Percentiles rank a stretch among this genome's conserved stretches.
Evolutionary conservation across 2,113 vertebrate genomes (phyloP).

Genomic region (Syrrhaptes paradoxus): DNA sequence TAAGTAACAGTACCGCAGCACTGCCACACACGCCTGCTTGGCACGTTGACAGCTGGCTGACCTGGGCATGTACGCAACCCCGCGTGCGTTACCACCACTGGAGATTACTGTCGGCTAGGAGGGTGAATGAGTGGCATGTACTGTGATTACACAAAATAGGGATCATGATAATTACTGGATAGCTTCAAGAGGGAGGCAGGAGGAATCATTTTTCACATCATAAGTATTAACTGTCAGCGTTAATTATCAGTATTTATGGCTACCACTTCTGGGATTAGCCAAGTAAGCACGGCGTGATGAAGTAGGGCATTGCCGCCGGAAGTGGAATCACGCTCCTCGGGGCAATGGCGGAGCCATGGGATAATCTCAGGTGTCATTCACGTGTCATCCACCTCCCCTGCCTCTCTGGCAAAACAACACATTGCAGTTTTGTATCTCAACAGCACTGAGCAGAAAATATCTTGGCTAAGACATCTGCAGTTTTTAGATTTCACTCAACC

Average conservation of each 20-base stretch:
- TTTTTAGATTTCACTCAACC: background rate
- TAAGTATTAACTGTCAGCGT: conserved; percentile 27
- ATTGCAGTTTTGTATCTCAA: background rate
- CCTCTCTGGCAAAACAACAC: background rate
- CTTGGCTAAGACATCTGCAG: background rate
- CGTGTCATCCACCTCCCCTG: background rate
- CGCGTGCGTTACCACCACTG: background rate
- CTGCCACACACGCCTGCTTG: fast-evolving
- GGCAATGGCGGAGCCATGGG: background rate
- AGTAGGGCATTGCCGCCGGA: background rate
- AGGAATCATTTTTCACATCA: background rate
- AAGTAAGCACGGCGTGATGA: background rate
- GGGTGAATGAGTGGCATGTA: background rate
- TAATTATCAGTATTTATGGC: conserved; percentile 42
- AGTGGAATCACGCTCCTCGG: background rate
- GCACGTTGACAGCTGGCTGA: background rate
- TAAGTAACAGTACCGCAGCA: background rate
- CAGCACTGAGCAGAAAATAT: background rate
- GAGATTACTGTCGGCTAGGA: background rate
- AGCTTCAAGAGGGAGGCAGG: conserved; percentile 19
- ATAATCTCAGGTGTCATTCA: background rate
- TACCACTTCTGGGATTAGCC: conserved; percentile 25
- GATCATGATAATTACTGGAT: conserved; percentile 4
- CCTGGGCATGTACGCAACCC: background rate
- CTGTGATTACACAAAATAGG: background rate